Conservation (phyloP, 2,113 vertebrate genomes). For the Pseudorectes ferrugineus region DNA sequence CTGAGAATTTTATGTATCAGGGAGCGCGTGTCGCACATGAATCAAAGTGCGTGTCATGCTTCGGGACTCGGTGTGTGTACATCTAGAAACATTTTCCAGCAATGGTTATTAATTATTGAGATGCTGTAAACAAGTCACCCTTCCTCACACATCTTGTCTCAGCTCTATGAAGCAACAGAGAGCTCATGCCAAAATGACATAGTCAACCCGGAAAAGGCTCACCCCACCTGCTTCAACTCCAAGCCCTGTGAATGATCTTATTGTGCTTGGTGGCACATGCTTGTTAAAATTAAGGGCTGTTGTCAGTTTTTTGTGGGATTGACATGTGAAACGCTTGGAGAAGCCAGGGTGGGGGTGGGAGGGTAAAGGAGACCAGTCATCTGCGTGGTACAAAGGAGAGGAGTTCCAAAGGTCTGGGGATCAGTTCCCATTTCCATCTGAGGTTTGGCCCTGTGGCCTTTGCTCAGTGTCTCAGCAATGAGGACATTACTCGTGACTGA, state of each 20-base stretch:
- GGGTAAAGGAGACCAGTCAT: not conserved
- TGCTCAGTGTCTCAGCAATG: not conserved
- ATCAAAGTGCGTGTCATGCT: constrained; percentile 28
- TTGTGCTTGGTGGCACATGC: not conserved
- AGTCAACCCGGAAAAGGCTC: not conserved
- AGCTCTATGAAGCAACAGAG: not conserved
- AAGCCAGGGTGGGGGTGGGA: not conserved
- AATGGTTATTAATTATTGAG: constrained; percentile 40
- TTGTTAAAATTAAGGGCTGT: not conserved
- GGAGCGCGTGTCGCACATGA: not conserved
- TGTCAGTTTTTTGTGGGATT: not conserved
- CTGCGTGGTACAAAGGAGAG: not conserved
- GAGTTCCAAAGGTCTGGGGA: not conserved
- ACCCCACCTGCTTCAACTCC: not conserved
- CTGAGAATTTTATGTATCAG: constrained; percentile 28
- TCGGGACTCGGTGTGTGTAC: not conserved
- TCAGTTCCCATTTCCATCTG: not conserved
- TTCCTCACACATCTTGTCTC: constrained; percentile 27
- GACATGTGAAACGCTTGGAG: not conserved
- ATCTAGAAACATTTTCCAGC: constrained; percentile 39
- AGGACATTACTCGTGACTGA: not conserved
- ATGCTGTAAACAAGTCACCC: constrained; percentile 38
- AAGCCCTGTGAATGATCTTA: not conserved
- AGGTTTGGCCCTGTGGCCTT: not conserved
- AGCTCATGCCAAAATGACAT: not conserved